Evolutionary conservation across 1,140 invertebrate species (phyloP), one percentile per base, ranked within the genome.

Genomic region (Hyphantria cunea): DNA sequence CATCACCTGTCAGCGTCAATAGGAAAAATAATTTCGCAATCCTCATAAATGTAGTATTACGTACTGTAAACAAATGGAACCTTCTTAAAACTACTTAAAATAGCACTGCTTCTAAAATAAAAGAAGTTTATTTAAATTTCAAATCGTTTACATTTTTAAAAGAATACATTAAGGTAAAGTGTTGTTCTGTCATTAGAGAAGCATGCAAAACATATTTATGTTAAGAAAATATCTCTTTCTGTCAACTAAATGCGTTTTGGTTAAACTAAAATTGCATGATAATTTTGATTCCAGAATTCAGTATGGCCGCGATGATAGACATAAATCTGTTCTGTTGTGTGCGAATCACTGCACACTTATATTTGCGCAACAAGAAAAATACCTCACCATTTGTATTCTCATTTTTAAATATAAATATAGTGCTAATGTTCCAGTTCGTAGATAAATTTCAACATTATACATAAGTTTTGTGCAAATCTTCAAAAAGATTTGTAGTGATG

Each of bases 261-360:
- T 77, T 73, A 70, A 77, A 77, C 75, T 77, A 76, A 82, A 86
- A 84, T 82, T 80, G 78, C 82, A 80, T 82, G 74, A 77, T 84
- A 84, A 82, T 85, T 85, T 81, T 80, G 79, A 85, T 84, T 87
- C 74, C 73, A 74, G 78, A 67, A 77, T 73, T 31, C 42, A 42
- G 65, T 70, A 48, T 65, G 70, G 53, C 58, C 45, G 64, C 64
- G 80, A 75, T 86, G 81, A 86, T 75, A 74, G 72, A 67, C 77
- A 72, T 72, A 70, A 80, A 83, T 58, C 33, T 39, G 34, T 41
- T 13, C 10, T 0, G 44, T 32, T 58, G 49, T 49, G 45, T 49
- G 12, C 32, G 34, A 34, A 39, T 25, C 6, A 48, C 47, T 49
- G 34, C 33, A 9, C 17, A 6, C 6, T 15, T 58, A 15, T 39